Evolutionary conservation across 2,797 vertebrate species (phyloP).

Genomic region (Lacerta viridis): DNA sequence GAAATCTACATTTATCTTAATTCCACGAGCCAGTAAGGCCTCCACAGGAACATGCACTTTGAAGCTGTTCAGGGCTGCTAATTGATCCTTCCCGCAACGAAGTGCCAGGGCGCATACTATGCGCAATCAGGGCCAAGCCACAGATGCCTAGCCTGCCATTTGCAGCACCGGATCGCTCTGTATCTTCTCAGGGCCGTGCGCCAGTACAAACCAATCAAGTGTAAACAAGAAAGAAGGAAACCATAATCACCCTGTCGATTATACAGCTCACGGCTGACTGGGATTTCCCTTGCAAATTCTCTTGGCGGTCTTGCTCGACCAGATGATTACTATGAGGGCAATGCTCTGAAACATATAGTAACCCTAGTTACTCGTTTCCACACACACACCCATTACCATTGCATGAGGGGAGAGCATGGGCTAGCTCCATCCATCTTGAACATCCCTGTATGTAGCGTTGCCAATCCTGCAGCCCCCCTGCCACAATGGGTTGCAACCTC

Average conservation of each 20-base stretch:
- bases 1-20: not conserved
- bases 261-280: not conserved
- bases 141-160: not conserved
- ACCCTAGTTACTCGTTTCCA: not conserved
- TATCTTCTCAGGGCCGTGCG: not conserved
- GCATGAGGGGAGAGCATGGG: not conserved
- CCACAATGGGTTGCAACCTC: not conserved
- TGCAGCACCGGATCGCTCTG: not conserved
- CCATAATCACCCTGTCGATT: conserved; percentile 6
- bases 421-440: not conserved
- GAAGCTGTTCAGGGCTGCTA: conserved; percentile 2
- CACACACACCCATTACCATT: not conserved
- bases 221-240: conserved; percentile 10
- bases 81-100: not conserved
- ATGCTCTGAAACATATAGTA: not conserved
- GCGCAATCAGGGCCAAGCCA: conserved; percentile 25
- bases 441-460: not conserved
- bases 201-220: conserved; percentile 39
- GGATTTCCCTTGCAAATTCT: conserved; percentile 35
- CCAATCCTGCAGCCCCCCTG: too few species aligned
- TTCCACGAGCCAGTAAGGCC: not conserved
- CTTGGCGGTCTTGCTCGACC: not conserved
- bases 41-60: not conserved
- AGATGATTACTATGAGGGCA: not conserved
- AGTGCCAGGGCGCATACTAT: conserved; percentile 14